These are phyloP conservation scores for Pseudomyrmex sp. DNA, from an alignment of 1,140 invertebrate genomes.

Conservation along the genomic window DNA sequence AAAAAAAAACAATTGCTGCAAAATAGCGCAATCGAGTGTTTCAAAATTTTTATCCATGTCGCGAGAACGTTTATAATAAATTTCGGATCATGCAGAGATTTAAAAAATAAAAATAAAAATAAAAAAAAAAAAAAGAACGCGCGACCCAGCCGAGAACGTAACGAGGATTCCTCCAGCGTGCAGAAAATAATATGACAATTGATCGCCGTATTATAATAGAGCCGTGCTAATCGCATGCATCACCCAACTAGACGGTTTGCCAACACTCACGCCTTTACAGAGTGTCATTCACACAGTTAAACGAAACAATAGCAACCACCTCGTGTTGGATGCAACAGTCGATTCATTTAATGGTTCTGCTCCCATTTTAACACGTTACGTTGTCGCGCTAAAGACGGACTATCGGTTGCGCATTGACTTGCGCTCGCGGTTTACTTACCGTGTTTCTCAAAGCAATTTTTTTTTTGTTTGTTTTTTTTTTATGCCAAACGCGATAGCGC, in stretches of 20 bases:
- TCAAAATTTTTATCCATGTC: not conserved
- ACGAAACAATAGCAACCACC: slow-evolving; percentile 47
- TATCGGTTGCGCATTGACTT: slow-evolving; percentile 31
- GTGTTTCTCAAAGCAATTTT: not conserved
- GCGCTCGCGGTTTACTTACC: slow-evolving; percentile 4
- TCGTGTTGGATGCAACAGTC: slow-evolving; percentile 57
- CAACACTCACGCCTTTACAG: slow-evolving; percentile 37
- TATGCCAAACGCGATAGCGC: not conserved
- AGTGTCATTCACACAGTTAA: slow-evolving; percentile 59
- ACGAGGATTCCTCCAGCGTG: slow-evolving; percentile 29
- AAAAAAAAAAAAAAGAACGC: slow-evolving; percentile 5
- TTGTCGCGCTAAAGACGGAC: slow-evolving; percentile 47
- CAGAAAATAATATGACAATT: slow-evolving; percentile 55
- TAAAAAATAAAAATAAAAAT: slow-evolving; percentile 24
- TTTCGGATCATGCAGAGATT: not conserved
- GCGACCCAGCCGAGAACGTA: not conserved
- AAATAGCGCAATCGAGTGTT: not conserved
- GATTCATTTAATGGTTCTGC: slow-evolving; percentile 57
- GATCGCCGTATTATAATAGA: slow-evolving; percentile 52
- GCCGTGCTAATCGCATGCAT: slow-evolving; percentile 45
- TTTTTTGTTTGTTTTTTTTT: not conserved
- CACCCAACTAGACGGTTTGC: slow-evolving; percentile 39
- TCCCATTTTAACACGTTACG: slow-evolving; percentile 54
- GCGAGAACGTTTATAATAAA: not conserved
- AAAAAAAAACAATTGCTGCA: not conserved